Percentiles rank a stretch among this genome's conserved stretches.
Evolutionary conservation across 2,797 vertebrate genomes (phyloP).

Genomic region (Mastacembelus armatus): DNA sequence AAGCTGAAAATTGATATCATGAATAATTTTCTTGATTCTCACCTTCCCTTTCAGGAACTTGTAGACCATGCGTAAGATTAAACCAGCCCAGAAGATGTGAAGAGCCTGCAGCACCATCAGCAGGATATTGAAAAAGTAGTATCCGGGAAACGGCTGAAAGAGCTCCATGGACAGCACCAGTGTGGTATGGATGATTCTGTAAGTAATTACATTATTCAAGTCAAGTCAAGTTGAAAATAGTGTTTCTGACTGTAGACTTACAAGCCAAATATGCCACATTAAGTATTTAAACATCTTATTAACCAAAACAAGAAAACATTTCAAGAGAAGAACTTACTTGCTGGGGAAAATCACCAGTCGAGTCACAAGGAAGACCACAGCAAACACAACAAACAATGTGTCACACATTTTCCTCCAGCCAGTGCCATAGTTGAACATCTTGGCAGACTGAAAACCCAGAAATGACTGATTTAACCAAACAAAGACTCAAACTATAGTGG

Average conservation of each 20-base stretch:
- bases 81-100: constrained; percentile 92
- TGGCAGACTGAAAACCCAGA: constrained; percentile 83
- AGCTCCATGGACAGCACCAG: constrained; percentile 88
- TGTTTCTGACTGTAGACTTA: not conserved
- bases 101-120: constrained; percentile 89
- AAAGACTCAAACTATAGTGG: not conserved
- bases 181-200: constrained; percentile 91
- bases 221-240: not conserved
- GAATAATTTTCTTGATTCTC: constrained; percentile 42
- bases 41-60: constrained; percentile 90
- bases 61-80: constrained; percentile 91
- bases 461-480: not conserved
- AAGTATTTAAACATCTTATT: not conserved
- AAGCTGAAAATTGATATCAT: not conserved
- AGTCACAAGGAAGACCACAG: constrained; percentile 88
- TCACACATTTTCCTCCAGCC: constrained; percentile 89
- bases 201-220: constrained; percentile 8
- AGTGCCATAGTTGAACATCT: constrained; percentile 91
- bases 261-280: not conserved
- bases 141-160: constrained; percentile 88
- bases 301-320: not conserved
- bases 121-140: constrained; percentile 91
- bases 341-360: constrained; percentile 89
- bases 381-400: constrained; percentile 86
- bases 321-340: constrained; percentile 81